phyloP scores from a whole-genome alignment of 1,140 invertebrate species.

The Drosophila obscura region DNA sequence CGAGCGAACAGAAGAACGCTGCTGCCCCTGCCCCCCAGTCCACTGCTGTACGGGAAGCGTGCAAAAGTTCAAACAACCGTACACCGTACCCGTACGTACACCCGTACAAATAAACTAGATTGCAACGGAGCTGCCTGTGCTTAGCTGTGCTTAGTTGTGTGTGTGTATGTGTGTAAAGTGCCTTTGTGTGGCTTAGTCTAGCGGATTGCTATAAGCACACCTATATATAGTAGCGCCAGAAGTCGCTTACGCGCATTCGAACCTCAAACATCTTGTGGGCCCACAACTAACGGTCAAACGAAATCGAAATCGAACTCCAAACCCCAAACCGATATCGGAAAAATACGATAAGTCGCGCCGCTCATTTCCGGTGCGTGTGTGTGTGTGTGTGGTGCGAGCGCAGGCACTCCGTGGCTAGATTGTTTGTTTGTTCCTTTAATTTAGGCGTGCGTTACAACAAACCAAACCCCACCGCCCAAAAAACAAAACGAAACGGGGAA shows the following conservation, averaged over 20 bases:
- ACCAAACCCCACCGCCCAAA: constrained; percentile 6
- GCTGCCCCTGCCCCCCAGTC: neutral
- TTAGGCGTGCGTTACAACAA: constrained; percentile 41
- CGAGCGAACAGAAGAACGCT: constrained; percentile 41
- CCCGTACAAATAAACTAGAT: constrained; percentile 71
- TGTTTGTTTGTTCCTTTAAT: constrained; percentile 20
- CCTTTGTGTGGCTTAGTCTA: constrained; percentile 38
- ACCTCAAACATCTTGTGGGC: constrained; percentile 51
- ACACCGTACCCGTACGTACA: constrained; percentile 8
- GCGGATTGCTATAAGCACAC: constrained; percentile 60
- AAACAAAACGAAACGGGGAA: constrained; percentile 13
- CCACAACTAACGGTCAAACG: constrained; percentile 48
- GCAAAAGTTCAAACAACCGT: constrained; percentile 69
- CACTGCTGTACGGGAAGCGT: constrained; percentile 27
- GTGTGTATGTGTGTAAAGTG: constrained; percentile 23
- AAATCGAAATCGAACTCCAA: constrained; percentile 20
- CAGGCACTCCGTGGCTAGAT: no score
- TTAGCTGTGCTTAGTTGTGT: constrained; percentile 26
- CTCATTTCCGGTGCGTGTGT: constrained; percentile 60
- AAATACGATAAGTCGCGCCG: constrained; percentile 19
- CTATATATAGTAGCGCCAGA: constrained; percentile 76
- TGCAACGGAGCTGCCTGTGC: constrained; percentile 46
- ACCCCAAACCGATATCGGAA: constrained; percentile 5
- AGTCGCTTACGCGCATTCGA: constrained; percentile 70
- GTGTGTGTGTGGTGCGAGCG: neutral